A percentile compares a stretch with the other conserved stretches of the same genome.
Conservation (phyloP, 2,888 invertebrate genomes). For the Nomada hirtipes region DNA sequence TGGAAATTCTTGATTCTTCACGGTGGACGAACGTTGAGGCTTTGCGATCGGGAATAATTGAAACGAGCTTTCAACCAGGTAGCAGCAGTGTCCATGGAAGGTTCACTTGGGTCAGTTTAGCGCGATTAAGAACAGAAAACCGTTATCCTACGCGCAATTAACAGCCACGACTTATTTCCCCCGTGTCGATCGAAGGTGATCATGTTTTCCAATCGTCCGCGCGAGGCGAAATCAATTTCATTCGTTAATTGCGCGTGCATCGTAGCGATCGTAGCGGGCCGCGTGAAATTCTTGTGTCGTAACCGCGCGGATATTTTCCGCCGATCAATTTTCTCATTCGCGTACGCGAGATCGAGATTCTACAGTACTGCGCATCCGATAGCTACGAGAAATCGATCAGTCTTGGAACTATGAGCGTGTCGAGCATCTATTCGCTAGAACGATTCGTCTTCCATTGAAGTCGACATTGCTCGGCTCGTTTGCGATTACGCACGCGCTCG, state of each 20-base stretch:
- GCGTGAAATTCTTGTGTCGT: no score
- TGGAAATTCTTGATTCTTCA: no score
- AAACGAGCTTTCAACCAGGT: neutral
- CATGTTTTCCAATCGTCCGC: slow-evolving; percentile 33
- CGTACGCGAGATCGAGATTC: no score
- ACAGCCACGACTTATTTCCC: neutral
- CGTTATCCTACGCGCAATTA: slow-evolving; percentile 28
- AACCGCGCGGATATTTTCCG: no score
- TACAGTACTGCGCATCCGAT: no score
- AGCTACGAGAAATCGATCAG: no score
- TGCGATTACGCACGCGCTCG: slow-evolving; percentile 31
- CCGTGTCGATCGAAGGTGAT: slow-evolving; percentile 42
- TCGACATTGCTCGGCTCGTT: slow-evolving; percentile 8
- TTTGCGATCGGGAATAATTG: no score
- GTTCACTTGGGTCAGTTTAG: slow-evolving; percentile 38
- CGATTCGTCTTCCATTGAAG: neutral
- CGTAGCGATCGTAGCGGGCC: neutral
- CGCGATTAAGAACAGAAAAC: slow-evolving; percentile 23
- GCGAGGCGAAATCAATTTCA: slow-evolving; percentile 37
- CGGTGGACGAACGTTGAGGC: no score
- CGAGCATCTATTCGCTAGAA: neutral
- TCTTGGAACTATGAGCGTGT: neutral
- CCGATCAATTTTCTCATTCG: no score
- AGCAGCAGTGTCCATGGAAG: slow-evolving; percentile 26
- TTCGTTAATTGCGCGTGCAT: slow-evolving; percentile 17